A percentile compares a stretch with the other conserved stretches of the same genome.
These are phyloP conservation scores for human (Homo sapiens) DNA, from an alignment of 2,113 vertebrate genomes.

Conservation along the genomic window DNA sequence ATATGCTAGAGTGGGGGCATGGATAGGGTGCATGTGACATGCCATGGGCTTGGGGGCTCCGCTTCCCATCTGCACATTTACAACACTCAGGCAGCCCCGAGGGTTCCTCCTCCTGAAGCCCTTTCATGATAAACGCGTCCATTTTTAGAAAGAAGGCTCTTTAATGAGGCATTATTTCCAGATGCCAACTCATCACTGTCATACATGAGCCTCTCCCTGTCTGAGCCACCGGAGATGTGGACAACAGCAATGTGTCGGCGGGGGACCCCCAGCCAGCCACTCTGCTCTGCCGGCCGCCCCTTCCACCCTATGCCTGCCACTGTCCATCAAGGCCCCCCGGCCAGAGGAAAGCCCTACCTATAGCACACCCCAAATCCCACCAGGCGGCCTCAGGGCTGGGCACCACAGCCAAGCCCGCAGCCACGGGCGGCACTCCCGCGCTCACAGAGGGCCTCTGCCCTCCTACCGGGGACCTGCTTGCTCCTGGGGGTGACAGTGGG, in stretches of 20 bases:
- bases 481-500: not conserved
- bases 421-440: not conserved
- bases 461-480: not conserved
- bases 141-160: not conserved
- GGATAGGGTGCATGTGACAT: not conserved
- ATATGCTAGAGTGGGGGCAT: not conserved
- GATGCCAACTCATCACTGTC: not conserved
- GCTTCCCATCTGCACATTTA: fast-evolving
- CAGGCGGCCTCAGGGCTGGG: not conserved
- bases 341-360: not conserved
- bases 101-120: not conserved
- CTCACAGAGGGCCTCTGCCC: fast-evolving
- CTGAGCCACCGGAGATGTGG: not conserved
- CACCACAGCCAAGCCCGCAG: not conserved
- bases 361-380: not conserved
- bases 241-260: fast-evolving
- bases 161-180: not conserved
- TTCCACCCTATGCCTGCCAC: not conserved
- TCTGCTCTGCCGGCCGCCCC: fast-evolving
- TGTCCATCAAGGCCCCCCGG: not conserved
- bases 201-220: fast-evolving
- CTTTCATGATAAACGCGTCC: fast-evolving
- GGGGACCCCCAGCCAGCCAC: not conserved
- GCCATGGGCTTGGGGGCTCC: fast-evolving
- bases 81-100: not conserved